Conservation (phyloP, 2,888 invertebrate genomes). For the Xiphydria camelus region DNA sequence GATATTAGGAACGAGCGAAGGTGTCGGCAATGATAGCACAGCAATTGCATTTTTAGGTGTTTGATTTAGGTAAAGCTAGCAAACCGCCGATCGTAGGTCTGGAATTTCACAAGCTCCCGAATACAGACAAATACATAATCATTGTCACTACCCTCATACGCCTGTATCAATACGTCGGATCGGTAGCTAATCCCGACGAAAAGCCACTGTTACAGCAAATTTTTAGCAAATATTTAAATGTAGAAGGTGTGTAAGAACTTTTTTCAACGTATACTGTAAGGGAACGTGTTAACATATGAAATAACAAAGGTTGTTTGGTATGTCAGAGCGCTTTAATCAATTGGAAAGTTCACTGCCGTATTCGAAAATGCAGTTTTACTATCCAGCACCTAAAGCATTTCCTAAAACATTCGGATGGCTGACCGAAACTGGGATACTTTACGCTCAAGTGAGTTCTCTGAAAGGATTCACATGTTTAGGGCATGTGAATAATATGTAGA, state of each 20-base stretch:
- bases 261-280: background rate
- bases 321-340: slow-evolving; percentile 67
- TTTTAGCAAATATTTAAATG: slow-evolving; percentile 75
- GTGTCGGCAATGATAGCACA: no score
- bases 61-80: slow-evolving; percentile 81
- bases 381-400: slow-evolving; percentile 66
- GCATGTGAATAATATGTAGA: background rate
- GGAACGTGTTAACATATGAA: slow-evolving; percentile 15
- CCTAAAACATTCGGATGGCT: slow-evolving; percentile 88
- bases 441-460: slow-evolving; percentile 69
- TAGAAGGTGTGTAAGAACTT: slow-evolving; percentile 61
- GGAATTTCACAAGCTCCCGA: slow-evolving; percentile 76
- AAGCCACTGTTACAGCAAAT: slow-evolving; percentile 79
- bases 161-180: slow-evolving; percentile 86
- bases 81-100: slow-evolving; percentile 85
- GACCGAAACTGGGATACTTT: slow-evolving; percentile 79
- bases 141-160: slow-evolving; percentile 82
- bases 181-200: slow-evolving; percentile 71
- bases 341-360: slow-evolving; percentile 73
- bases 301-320: slow-evolving; percentile 19
- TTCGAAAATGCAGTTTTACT: slow-evolving; percentile 80
- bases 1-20: no score
- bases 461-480: no score
- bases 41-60: slow-evolving; percentile 66
- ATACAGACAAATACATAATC: slow-evolving; percentile 76